Conservation (phyloP, 2,113 vertebrate species). For the Ophiodon elongatus region DNA sequence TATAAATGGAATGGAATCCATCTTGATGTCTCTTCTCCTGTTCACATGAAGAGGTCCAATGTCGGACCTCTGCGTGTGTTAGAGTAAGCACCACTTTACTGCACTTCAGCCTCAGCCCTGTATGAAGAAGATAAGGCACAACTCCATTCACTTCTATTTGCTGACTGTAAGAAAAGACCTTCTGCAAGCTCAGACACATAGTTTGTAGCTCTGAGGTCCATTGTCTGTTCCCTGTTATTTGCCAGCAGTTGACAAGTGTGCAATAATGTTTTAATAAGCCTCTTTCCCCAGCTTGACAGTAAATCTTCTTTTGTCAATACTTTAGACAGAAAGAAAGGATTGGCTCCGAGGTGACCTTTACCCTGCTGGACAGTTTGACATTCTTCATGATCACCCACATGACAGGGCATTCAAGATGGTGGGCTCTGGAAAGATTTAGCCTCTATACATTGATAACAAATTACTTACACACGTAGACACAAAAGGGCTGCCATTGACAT, state of each 20-base stretch:
- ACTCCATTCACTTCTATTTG: constrained; percentile 10
- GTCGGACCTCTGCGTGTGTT: neutral
- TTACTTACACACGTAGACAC: constrained; percentile 15
- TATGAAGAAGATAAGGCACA: neutral
- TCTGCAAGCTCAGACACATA: neutral
- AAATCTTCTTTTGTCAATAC: constrained; percentile 54
- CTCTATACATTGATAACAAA: constrained; percentile 20
- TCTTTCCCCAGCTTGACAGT: constrained; percentile 12
- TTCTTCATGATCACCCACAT: constrained; percentile 54
- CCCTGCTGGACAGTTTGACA: constrained; percentile 30
- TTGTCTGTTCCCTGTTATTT: neutral
- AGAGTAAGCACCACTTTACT: neutral
- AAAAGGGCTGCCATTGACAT: constrained; percentile 1
- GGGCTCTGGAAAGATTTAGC: constrained; percentile 26
- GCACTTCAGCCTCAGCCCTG: neutral
- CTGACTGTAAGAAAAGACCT: neutral
- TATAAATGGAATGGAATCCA: neutral
- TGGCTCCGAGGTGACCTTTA: constrained; percentile 61
- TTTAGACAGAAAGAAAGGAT: constrained; percentile 40
- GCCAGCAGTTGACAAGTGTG: neutral
- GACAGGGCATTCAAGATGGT: constrained; percentile 22
- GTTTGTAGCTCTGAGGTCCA: neutral
- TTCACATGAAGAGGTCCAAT: neutral
- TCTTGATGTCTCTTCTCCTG: neutral
- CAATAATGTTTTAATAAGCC: constrained; percentile 40